phyloP scores from a whole-genome alignment of 1,140 invertebrate genomes.

The Agraylea sexmaculata region DNA sequence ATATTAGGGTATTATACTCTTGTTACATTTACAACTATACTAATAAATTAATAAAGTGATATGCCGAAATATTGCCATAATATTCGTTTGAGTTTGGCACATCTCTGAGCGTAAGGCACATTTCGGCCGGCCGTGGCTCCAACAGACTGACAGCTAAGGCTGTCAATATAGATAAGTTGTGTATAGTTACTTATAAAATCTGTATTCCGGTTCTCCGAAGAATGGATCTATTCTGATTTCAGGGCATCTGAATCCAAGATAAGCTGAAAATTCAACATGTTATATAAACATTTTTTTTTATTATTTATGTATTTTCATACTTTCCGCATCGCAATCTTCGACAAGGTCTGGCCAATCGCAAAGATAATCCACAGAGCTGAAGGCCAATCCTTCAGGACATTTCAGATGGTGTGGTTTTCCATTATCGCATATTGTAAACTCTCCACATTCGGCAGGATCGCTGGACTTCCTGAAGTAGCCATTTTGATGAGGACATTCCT shows the following conservation, averaged over 20 bases:
- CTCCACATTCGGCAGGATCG: slow-evolving; percentile 59
- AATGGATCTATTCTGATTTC: slow-evolving; percentile 27
- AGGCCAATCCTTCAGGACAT: slow-evolving; percentile 77
- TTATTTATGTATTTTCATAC: slow-evolving; percentile 28
- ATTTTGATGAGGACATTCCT: slow-evolving; percentile 73
- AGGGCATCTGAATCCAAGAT: slow-evolving; percentile 57
- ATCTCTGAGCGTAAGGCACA: too few species aligned
- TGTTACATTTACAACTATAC: too few species aligned
- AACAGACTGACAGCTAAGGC: too few species aligned
- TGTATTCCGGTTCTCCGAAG: slow-evolving; percentile 38
- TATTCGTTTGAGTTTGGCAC: too few species aligned
- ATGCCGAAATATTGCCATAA: too few species aligned
- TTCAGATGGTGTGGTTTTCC: slow-evolving; percentile 52
- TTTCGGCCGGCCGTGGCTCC: too few species aligned
- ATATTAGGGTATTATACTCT: too few species aligned
- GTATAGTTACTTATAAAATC: slow-evolving; percentile 41
- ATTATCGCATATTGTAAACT: slow-evolving; percentile 74
- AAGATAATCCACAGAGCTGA: slow-evolving; percentile 59
- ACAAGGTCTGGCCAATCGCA: slow-evolving; percentile 84
- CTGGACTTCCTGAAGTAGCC: slow-evolving; percentile 64
- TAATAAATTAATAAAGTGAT: too few species aligned
- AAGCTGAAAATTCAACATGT: slow-evolving; percentile 38
- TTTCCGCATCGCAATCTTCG: slow-evolving; percentile 62
- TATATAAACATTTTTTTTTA: background rate
- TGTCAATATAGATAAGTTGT: too few species aligned